Percentiles rank a stretch among this genome's conserved stretches.
phyloP scores from a whole-genome alignment of 2,888 invertebrate species.

The Cheilosia impressa region DNA sequence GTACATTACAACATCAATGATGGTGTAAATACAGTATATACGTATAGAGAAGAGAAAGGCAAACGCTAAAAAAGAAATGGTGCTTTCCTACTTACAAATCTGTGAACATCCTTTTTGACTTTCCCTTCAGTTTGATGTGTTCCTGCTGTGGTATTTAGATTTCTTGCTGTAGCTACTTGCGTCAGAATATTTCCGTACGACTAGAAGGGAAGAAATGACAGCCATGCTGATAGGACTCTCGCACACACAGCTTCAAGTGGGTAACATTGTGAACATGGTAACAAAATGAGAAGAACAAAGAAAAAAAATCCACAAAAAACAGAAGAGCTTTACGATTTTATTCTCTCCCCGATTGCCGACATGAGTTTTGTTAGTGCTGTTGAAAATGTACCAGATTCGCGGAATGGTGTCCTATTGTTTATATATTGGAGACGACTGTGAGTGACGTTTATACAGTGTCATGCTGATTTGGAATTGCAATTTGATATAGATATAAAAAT shows the following conservation, averaged over 20 bases:
- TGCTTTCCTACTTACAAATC: constrained; percentile 69
- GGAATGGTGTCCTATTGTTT: background rate
- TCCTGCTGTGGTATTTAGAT: constrained; percentile 48
- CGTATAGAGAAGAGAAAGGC: background rate
- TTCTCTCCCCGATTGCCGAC: background rate
- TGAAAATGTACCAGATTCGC: constrained; percentile 29
- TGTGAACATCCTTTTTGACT: constrained; percentile 69
- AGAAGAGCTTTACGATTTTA: background rate
- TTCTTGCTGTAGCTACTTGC: constrained; percentile 7
- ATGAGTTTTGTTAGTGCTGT: background rate
- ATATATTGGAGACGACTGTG: background rate
- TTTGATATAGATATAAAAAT: constrained; percentile 2
- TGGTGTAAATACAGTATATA: background rate
- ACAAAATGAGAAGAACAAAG: constrained; percentile 9
- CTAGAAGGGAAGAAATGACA: background rate
- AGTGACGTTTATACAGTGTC: background rate
- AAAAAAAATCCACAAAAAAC: constrained; percentile 7
- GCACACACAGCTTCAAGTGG: constrained; percentile 21
- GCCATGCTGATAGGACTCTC: constrained; percentile 21
- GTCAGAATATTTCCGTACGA: constrained; percentile 22
- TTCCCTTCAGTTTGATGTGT: constrained; percentile 49
- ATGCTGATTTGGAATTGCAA: background rate
- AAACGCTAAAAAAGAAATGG: constrained; percentile 28
- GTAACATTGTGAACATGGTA: constrained; percentile 31
- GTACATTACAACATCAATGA: constrained; percentile 56